Evolutionary conservation across 1,140 invertebrate genomes (phyloP).

Genomic region (Planococcus citri): DNA sequence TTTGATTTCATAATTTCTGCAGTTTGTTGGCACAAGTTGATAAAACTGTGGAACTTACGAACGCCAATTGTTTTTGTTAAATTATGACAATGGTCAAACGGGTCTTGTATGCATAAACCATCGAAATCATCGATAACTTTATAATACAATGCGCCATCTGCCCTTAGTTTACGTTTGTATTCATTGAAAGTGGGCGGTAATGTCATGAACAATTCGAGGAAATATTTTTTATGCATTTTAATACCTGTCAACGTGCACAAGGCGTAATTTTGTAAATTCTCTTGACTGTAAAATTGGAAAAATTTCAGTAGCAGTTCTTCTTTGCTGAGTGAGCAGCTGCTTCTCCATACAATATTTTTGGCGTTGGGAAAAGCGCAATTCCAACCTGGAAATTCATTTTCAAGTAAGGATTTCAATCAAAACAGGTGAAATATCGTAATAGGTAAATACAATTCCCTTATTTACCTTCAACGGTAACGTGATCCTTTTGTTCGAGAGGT

Average conservation of each 20-base stretch:
- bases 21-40: slow-evolving; percentile 21
- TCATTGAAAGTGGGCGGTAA: neutral
- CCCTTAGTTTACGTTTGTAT: neutral
- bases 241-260: neutral
- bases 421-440: neutral
- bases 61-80: slow-evolving; percentile 32
- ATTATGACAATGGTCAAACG: slow-evolving; percentile 37
- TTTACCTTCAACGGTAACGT: neutral
- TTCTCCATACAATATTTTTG: neutral
- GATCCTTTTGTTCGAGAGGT: neutral
- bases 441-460: neutral
- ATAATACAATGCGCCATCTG: neutral
- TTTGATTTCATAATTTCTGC: slow-evolving; percentile 12
- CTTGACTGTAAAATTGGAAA: neutral
- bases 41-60: slow-evolving; percentile 20
- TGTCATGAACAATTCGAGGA: neutral
- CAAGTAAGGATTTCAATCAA: neutral
- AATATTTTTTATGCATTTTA: neutral
- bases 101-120: slow-evolving; percentile 34
- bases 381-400: neutral
- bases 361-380: slow-evolving; percentile 8
- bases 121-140: neutral
- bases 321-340: neutral
- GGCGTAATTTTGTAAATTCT: neutral
- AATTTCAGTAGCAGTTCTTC: neutral